phyloP scores from a whole-genome alignment of 1,140 invertebrate species.

The Papilio xuthus region DNA sequence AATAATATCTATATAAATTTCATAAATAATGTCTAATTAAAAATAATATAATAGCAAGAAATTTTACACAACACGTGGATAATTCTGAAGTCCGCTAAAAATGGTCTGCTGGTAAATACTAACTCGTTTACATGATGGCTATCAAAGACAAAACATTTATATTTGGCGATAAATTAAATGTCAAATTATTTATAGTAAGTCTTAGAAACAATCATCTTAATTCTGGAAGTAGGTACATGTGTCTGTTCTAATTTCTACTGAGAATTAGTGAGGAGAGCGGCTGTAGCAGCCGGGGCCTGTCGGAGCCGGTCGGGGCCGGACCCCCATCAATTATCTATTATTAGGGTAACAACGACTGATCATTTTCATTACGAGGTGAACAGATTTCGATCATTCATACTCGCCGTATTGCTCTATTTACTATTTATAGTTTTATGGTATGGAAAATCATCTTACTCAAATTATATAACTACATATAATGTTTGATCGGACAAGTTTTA shows the following conservation, averaged over 20 bases:
- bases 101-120: neutral
- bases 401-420: neutral
- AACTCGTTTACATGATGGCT: neutral
- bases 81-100: neutral
- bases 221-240: conserved; percentile 24
- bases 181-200: conserved; percentile 7
- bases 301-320: conserved; percentile 9
- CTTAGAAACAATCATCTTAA: conserved; percentile 15
- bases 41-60: too few relatives aligned
- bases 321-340: conserved; percentile 43
- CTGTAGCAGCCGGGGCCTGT: conserved; percentile 6
- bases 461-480: neutral
- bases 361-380: conserved; percentile 40
- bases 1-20: too few relatives aligned
- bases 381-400: conserved; percentile 29
- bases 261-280: conserved; percentile 36
- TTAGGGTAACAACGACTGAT: conserved; percentile 38
- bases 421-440: too few relatives aligned
- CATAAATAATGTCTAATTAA: too few relatives aligned
- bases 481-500: neutral
- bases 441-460: too few relatives aligned
- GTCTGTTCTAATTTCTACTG: conserved; percentile 37
- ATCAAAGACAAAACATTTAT: neutral
- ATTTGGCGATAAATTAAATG: neutral
- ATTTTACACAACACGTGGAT: too few relatives aligned